Evolutionary conservation across 23 tunicate genomes (phyloP), one percentile per base, ranked within the genome.

Genomic region (Styela plicata): DNA sequence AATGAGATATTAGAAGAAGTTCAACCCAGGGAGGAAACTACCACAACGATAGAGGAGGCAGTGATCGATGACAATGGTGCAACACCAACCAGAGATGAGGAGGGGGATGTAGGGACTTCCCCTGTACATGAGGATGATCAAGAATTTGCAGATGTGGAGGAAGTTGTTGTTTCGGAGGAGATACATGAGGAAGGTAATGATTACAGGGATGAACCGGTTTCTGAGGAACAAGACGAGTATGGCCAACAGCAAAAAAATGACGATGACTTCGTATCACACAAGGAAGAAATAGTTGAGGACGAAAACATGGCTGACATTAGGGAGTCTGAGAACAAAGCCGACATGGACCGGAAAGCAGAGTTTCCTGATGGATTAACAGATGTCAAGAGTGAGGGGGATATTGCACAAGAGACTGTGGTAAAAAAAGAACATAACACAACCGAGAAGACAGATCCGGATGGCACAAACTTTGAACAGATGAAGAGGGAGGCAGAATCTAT

Each of bases 271-370:
- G n/a, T n/a, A n/a, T n/a, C n/a, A n/a, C n/a, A n/a, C n/a, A n/a
- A n/a, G 44, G 84, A 80, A 26, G 84, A 69, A 27, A 69, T 52
- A 36, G 79, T 17, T 10, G 84, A 69, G n/a, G 82, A 61, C 24
- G 85, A 82, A 19, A 23, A 82, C 18, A 24, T 53, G 31, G 69
- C 69, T 18, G 68, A 21, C 20, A 18, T 22, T 44, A 31, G 25
- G 32, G 69, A 22, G 23, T 25, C 82, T 52, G 82, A 77, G 18
- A 53, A 28, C 78, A 44, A 44, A 5, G 25, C 19, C 37, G 7
- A 31, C 18, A 26, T 28, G 34, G 82, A 53, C 25, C 77, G 62
- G 62, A 33, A 16, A 7, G 18, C 10, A 18, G 70, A 52, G 2
- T 0, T 20, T 22, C 35, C 34, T 24, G 31, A 77, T 17, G 82